Conservation (phyloP, 2,888 invertebrate genomes). For the Idaea aversata region DNA sequence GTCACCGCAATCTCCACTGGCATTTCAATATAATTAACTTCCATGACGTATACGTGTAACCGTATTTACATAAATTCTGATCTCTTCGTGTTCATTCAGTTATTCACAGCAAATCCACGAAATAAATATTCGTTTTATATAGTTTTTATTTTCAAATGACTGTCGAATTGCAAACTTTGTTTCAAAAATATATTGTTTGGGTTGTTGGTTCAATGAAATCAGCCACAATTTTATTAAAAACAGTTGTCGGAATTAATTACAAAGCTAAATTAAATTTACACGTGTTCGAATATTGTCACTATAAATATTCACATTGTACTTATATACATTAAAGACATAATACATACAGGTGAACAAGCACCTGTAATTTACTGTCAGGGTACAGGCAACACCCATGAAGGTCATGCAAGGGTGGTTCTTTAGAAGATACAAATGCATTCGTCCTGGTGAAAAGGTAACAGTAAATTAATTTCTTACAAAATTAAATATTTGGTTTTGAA, state of each 20-base stretch:
- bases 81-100: conserved; percentile 26
- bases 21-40: conserved; percentile 74
- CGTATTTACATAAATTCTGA: conserved; percentile 54
- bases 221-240: too few species aligned
- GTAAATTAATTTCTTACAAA: not conserved
- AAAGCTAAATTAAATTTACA: not conserved
- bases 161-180: too few species aligned
- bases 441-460: not conserved
- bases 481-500: not conserved
- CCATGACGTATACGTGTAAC: conserved; percentile 50
- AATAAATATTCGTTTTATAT: conserved; percentile 15
- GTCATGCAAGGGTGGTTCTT: conserved; percentile 31
- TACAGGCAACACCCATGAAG: conserved; percentile 45
- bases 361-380: conserved; percentile 58
- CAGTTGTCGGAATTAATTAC: not conserved
- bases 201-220: too few species aligned
- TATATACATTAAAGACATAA: conserved; percentile 32
- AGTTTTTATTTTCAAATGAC: not conserved
- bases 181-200: too few species aligned
- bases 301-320: conserved; percentile 25
- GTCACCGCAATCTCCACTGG: conserved; percentile 74
- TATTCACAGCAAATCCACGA: conserved; percentile 7
- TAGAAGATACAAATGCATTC: not conserved
- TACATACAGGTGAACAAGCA: conserved; percentile 62
- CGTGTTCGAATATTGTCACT: not conserved